Evolutionary conservation across 2,113 vertebrate genomes (phyloP).

Genomic region (Protobothrops flavoviridis): DNA sequence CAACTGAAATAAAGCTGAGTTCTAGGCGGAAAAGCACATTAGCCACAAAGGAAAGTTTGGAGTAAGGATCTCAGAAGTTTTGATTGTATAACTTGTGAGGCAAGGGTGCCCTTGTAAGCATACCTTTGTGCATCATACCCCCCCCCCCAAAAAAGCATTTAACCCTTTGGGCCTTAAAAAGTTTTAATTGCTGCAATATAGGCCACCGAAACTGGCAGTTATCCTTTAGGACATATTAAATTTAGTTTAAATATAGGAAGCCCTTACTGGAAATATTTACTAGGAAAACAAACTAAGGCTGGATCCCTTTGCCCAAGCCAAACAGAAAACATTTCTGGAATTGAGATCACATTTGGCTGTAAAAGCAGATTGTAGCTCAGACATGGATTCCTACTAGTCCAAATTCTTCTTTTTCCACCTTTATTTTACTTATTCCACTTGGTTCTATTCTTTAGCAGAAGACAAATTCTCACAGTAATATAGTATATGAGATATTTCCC

Average conservation of each 20-base stretch:
- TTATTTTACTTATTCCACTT: not conserved
- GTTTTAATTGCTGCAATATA: not conserved
- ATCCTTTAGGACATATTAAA: not conserved
- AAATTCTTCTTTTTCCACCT: not conserved
- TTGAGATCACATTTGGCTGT: not conserved
- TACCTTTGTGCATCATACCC: not conserved
- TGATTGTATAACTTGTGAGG: not conserved
- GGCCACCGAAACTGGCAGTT: not conserved
- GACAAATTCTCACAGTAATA: not conserved
- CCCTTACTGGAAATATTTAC: not conserved
- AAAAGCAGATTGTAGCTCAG: not conserved
- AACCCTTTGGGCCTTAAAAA: not conserved
- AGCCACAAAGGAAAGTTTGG: not conserved
- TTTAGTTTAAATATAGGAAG: not conserved
- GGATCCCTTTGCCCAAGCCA: not conserved
- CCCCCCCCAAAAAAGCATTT: not conserved
- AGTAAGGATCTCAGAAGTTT: not conserved
- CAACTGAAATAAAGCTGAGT: not conserved
- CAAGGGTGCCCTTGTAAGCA: not conserved
- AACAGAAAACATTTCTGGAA: not conserved
- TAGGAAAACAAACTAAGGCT: not conserved
- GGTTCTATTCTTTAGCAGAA: not conserved
- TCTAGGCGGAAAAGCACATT: not conserved
- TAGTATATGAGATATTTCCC: not conserved
- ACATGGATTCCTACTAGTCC: not conserved